Evolutionary conservation across 2,888 invertebrate genomes (phyloP), one percentile per base, ranked within the genome.

Genomic region (Lottia gigantea): DNA sequence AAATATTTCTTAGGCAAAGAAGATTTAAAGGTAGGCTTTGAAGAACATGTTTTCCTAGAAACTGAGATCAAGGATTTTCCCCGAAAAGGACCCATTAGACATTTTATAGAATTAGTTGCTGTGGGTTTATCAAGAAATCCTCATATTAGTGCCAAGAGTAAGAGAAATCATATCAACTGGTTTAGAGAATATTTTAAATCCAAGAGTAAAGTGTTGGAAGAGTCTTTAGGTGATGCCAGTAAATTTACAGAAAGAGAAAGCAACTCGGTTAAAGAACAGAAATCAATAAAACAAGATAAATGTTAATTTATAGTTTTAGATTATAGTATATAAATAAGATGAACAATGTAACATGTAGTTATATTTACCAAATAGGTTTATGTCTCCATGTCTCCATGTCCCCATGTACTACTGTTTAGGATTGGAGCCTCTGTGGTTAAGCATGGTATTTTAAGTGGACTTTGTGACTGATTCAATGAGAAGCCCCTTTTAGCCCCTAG

Each of bases 41-140:
- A 95, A 0, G 96, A 98, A 78, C 99, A 99, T 87, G 92, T 99
- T 40, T 97, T 99, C 89, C 90, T 98, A 15, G 97, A 98, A 74
- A 90, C 92, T 19, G 93, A 95, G 85, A 90, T 98, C 19, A 93
- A 94, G 81, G 92, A 91, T 0, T 98, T 98, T 86, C 98, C 98
- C 0, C 91, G 90, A 64, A 92, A 91, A 79, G 98, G 98, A 0
- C 98, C 98, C 0, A 91, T 99, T 77, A 91, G 96, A 11, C 95
- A 98, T 88, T 99, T 97, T 87, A 98, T 99, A 98, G 97, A 99
- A 85, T 90, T 98, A 8, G 97, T 98, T 0, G 94, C 95, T 80
- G 92, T 94, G 0, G 98, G 98, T 7, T 91, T 99, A 0, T 96
- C 97, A 0, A 97, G 97, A 89, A 99, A 98, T 90, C 93, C 96